Percentiles rank a stretch among this genome's conserved stretches.
phyloP scores from a whole-genome alignment of 2,888 invertebrate genomes.

The Apoderus coryli region DNA sequence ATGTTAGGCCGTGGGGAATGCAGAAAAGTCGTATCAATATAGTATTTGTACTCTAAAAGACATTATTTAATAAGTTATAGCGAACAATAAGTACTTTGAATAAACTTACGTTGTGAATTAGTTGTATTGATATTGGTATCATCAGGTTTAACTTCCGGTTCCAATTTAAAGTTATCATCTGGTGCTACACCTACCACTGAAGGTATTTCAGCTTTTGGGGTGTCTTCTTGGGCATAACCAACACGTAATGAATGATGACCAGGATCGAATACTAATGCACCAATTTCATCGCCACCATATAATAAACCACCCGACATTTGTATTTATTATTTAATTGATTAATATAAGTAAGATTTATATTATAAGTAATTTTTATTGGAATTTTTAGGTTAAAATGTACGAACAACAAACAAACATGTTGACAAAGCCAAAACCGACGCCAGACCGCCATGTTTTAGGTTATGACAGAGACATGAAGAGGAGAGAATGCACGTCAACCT shows the following conservation, averaged over 20 bases:
- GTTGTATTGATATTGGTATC: constrained; percentile 34
- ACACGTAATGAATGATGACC: constrained; percentile 82
- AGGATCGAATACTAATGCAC: constrained; percentile 93
- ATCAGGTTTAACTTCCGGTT: constrained; percentile 60
- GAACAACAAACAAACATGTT: no score
- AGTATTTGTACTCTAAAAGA: constrained; percentile 45
- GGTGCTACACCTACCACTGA: constrained; percentile 80
- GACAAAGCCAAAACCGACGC: no score
- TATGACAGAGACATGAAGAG: no score
- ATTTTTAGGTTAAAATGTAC: no score
- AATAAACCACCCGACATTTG: constrained; percentile 56
- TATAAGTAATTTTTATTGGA: no score
- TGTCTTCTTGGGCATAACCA: constrained; percentile 95
- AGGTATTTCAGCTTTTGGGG: constrained; percentile 97
- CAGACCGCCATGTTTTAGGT: no score
- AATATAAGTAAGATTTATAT: no score
- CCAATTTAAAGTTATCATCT: constrained; percentile 47
- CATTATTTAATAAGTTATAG: constrained; percentile 1
- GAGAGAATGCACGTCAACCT: no score
- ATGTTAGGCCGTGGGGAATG: constrained; percentile 79
- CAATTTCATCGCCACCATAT: constrained; percentile 95
- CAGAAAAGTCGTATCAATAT: constrained; percentile 86
- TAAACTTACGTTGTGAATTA: constrained; percentile 21
- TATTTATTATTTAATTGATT: no score
- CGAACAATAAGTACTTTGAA: constrained; percentile 4